phyloP scores from a whole-genome alignment of 2,797 vertebrate species.

The Brachymystax lenok region DNA sequence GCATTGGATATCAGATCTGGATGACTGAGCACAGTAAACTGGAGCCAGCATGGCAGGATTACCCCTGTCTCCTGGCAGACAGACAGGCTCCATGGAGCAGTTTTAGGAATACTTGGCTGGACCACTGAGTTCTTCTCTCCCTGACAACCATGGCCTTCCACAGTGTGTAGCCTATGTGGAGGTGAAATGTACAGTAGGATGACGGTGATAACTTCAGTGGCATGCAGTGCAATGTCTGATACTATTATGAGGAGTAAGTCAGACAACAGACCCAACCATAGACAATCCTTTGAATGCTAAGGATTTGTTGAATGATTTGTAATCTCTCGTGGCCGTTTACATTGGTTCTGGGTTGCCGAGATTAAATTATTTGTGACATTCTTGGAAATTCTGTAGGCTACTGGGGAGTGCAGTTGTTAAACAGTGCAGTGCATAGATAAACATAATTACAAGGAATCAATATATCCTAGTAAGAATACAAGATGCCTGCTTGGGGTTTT shows the following conservation, averaged over 20 bases:
- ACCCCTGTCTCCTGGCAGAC: constrained; percentile 27
- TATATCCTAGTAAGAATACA: not conserved
- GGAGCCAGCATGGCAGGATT: constrained; percentile 33
- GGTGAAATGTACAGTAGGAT: not conserved
- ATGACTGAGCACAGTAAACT: constrained; percentile 36
- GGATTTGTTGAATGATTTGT: not conserved
- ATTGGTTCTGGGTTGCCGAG: not conserved
- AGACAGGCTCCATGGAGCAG: constrained; percentile 25
- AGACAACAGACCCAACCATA: not conserved
- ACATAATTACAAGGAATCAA: not conserved
- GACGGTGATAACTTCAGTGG: not conserved
- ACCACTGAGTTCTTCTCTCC: constrained; percentile 15
- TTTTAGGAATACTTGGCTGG: constrained; percentile 11
- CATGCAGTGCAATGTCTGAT: not conserved
- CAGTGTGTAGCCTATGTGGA: not conserved
- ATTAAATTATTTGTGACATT: not conserved
- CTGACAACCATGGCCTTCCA: constrained; percentile 15
- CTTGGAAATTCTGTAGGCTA: not conserved
- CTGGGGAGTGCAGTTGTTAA: not conserved
- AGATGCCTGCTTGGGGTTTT: constrained; percentile 19
- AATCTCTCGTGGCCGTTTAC: not conserved
- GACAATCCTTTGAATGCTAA: not conserved
- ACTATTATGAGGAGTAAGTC: not conserved
- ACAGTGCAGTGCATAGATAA: not conserved
- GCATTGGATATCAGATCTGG: constrained; percentile 24